Conservation (phyloP, 2,888 invertebrate species). For the Amphimallon solstitiale region DNA sequence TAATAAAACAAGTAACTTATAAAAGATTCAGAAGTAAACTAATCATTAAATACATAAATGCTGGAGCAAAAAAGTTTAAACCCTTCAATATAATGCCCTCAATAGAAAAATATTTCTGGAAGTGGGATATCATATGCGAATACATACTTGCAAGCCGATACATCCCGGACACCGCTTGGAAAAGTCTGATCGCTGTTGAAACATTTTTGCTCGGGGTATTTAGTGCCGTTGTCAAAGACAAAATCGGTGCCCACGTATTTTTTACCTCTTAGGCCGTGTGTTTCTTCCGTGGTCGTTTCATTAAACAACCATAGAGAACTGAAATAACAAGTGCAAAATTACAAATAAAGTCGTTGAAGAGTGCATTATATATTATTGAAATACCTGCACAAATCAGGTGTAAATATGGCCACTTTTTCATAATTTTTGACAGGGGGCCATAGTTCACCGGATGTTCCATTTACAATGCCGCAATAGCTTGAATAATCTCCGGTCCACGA, state of each 20-base stretch:
- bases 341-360: no score
- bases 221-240: constrained; percentile 78
- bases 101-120: no score
- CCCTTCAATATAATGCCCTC: no score
- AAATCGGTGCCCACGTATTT: constrained; percentile 69
- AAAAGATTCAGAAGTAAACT: no score
- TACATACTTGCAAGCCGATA: constrained; percentile 71
- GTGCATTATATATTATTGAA: no score
- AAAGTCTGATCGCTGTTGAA: constrained; percentile 65
- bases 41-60: no score
- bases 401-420: constrained; percentile 73
- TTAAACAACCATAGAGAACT: constrained; percentile 34
- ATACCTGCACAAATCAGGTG: constrained; percentile 82
- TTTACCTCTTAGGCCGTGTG: constrained; percentile 66
- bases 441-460: constrained; percentile 82
- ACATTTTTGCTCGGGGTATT: constrained; percentile 71
- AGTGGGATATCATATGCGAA: no score
- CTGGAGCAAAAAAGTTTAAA: no score
- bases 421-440: constrained; percentile 77
- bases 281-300: constrained; percentile 43
- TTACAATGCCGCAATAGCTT: constrained; percentile 72
- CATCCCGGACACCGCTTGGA: constrained; percentile 74
- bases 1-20: no score
- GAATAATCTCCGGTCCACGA: constrained; percentile 67
- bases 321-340: no score